Evolutionary conservation across 2,797 vertebrate genomes (phyloP), one percentile per base, ranked within the genome.

Genomic region (Epinephelus malabaricus): DNA sequence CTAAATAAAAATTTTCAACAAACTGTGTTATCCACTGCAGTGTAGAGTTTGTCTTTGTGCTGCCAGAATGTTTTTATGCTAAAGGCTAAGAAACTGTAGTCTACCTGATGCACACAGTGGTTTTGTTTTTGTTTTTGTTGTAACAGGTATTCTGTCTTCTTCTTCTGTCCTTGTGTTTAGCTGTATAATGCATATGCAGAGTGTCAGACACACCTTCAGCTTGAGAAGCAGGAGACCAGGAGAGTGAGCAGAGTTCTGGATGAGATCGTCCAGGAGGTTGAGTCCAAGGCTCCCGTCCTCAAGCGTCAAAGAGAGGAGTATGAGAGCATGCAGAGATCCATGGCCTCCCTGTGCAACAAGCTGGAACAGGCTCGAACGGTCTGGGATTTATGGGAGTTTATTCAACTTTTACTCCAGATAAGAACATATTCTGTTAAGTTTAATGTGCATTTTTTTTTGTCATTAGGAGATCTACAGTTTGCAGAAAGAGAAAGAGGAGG

Each of bases 301-400:
- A 98, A 96, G 90, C 96, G 97, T 14, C 98, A 99, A 75, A 95
- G 96, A 23, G 97, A 99, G 76, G 98, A 99, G 75, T 98, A 98
- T 25, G 97, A 99, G 78, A 95, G 96, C 71, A 97, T 97, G 64
- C 97, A 98, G 90, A 96, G 94, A 78, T 97, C 98, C 75, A 96
- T 98, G 91, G 94, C 96, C 1, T 97, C 96, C 74, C 94, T 99
- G 64, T 98, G 97, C 73, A 94, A 93, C 86, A 99, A 99, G 82
- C 96, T 99, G 87, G 98, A 99, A 54, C 97, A 96, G 88, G 97
- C 98, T 78, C 97, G 97, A 94, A 96, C 94, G 96, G 98, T 98
- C 54, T 21, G 94, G 13, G 19, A 46, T 68, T 10, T 59, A 17
- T 58, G n/a, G 60, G 18, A 46, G 9, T n/a, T 12, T 10, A 25